phyloP scores from a whole-genome alignment of 53 echinoderm and acorn worm species.

The Apostichopus leukothele region DNA sequence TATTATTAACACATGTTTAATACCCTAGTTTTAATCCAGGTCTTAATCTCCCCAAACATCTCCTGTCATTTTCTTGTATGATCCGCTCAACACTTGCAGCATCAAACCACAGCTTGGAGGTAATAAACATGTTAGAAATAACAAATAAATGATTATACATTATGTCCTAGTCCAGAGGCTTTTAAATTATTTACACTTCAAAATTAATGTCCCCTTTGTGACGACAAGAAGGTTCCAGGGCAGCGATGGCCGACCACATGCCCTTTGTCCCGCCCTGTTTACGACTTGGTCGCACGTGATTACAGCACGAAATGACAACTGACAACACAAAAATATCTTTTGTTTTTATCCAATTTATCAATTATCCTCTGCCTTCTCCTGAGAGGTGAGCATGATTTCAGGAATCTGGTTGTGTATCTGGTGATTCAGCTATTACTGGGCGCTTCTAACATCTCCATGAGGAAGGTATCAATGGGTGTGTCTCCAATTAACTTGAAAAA shows the following conservation, averaged over 20 bases:
- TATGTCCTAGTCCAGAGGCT: slow-evolving; percentile 9
- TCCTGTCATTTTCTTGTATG: too few species aligned
- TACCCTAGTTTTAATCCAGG: too few species aligned
- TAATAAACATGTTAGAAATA: not conserved
- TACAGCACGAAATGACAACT: slow-evolving; percentile 10
- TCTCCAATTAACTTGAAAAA: slow-evolving; percentile 99
- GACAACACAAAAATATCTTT: slow-evolving; percentile 34
- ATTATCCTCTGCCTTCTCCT: slow-evolving; percentile 1
- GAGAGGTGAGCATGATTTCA: not conserved
- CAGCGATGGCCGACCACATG: slow-evolving; percentile 1
- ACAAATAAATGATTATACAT: slow-evolving; percentile 17
- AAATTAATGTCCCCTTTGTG: slow-evolving; percentile 6
- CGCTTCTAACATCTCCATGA: slow-evolving; percentile 99
- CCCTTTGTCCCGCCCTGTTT: not conserved
- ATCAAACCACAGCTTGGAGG: too few species aligned
- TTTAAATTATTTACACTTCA: slow-evolving; percentile 43
- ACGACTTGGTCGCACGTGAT: slow-evolving; percentile 20
- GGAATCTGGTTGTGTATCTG: not conserved
- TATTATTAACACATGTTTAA: too few species aligned
- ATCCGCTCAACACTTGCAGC: too few species aligned
- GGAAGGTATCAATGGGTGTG: slow-evolving; percentile 99
- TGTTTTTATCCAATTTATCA: slow-evolving; percentile 16
- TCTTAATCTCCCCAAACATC: too few species aligned
- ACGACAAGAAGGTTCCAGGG: too few species aligned
- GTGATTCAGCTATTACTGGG: slow-evolving; percentile 93